A percentile compares a stretch with the other conserved stretches of the same genome.
phyloP scores from a whole-genome alignment of 1,140 invertebrate genomes.

The Temnothorax nylanderi region DNA sequence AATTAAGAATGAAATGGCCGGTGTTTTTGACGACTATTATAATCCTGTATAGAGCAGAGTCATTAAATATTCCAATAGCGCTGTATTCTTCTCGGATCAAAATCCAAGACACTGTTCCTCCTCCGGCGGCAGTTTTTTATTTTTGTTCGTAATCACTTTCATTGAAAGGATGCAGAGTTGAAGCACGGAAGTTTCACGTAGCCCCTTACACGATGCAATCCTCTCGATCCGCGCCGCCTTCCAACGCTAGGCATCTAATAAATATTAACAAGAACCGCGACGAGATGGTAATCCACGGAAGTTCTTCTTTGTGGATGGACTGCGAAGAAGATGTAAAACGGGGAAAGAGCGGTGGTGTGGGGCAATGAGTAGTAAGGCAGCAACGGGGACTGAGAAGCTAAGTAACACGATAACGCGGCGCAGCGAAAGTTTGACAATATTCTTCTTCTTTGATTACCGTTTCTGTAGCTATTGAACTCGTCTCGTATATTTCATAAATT shows the following conservation, averaged over 20 bases:
- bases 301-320: slow-evolving; percentile 75
- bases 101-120: slow-evolving; percentile 38
- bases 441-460: slow-evolving; percentile 77
- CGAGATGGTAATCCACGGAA: slow-evolving; percentile 81
- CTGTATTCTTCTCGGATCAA: not conserved
- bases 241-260: slow-evolving; percentile 77
- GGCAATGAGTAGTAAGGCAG: slow-evolving; percentile 60
- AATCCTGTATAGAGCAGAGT: slow-evolving; percentile 22
- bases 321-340: slow-evolving; percentile 69
- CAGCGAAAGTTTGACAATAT: slow-evolving; percentile 75
- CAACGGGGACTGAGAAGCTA: slow-evolving; percentile 45
- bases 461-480: slow-evolving; percentile 66
- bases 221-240: slow-evolving; percentile 64
- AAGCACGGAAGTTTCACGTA: slow-evolving; percentile 75
- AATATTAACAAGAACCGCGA: slow-evolving; percentile 82
- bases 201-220: slow-evolving; percentile 64
- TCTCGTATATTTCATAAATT: slow-evolving; percentile 52
- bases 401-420: slow-evolving; percentile 48
- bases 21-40: not conserved
- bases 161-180: slow-evolving; percentile 73
- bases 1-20: not conserved
- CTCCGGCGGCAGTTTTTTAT: slow-evolving; percentile 54
- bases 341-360: slow-evolving; percentile 48
- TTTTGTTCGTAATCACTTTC: slow-evolving; percentile 69
- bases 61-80: slow-evolving; percentile 49